Percentiles rank a stretch among this genome's conserved stretches.
These are phyloP conservation scores for Acanthaster planci DNA, from an alignment of 35 echinoderm and acorn worm genomes.

Conservation along the genomic window DNA sequence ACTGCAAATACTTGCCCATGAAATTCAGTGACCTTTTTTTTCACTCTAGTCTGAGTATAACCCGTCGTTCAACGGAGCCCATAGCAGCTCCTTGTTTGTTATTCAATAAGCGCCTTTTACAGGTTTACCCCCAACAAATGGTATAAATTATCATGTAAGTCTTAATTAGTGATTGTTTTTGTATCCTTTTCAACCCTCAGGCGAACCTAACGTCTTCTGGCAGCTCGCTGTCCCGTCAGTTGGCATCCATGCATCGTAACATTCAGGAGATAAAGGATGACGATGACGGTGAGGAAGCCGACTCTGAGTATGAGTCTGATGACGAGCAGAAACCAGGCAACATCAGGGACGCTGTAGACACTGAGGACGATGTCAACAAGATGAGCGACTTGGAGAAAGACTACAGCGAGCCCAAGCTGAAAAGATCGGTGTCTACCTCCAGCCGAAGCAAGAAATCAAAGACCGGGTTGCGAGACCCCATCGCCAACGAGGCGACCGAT, in stretches of 20 bases:
- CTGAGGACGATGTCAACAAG: conserved; percentile 79
- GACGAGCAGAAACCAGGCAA: conserved; percentile 47
- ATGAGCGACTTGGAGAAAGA: conserved; percentile 81
- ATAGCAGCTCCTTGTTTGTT: no score
- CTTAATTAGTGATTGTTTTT: conserved; percentile 15
- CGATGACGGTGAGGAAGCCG: conserved; percentile 50
- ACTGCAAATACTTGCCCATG: no score
- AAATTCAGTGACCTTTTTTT: no score
- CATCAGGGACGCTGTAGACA: conserved; percentile 61
- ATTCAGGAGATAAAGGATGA: conserved; percentile 77
- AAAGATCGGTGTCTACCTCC: conserved; percentile 35
- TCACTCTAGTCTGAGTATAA: no score
- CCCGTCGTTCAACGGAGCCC: no score
- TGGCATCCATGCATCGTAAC: conserved; percentile 78
- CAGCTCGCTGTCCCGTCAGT: conserved; percentile 71
- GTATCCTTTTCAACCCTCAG: conserved; percentile 30
- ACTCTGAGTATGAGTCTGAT: conserved; percentile 15
- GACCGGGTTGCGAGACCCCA: conserved; percentile 36
- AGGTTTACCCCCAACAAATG: no score
- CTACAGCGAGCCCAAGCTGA: conserved; percentile 37
- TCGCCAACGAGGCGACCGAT: conserved; percentile 22
- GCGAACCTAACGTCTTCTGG: conserved; percentile 57
- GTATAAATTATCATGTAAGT: no score
- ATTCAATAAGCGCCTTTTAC: no score
- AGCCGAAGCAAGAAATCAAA: conserved; percentile 39